phyloP scores from a whole-genome alignment of 2,888 invertebrate genomes.

The Lymantria dispar region DNA sequence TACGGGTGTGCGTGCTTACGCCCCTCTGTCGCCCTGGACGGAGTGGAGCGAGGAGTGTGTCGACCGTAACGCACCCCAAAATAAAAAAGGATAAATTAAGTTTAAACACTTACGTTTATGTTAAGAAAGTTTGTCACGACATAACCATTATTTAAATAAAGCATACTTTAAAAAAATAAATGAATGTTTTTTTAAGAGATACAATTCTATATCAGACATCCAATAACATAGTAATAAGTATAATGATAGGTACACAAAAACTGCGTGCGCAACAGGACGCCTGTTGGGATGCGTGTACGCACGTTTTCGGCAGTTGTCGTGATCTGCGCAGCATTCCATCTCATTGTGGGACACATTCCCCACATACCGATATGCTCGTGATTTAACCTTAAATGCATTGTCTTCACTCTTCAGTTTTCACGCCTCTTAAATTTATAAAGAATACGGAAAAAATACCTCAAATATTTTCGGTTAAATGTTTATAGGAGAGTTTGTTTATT shows the following conservation, averaged over 20 bases:
- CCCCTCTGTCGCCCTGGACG: too few species aligned
- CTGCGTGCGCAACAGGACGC: conserved; percentile 19
- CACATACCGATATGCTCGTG: conserved; percentile 72
- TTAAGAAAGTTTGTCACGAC: too few species aligned
- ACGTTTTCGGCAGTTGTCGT: conserved; percentile 61
- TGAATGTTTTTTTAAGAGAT: too few species aligned
- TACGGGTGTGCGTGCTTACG: too few species aligned
- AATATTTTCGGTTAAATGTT: conserved; percentile 7
- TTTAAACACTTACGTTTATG: too few species aligned
- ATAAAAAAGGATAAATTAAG: too few species aligned
- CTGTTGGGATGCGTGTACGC: conserved; percentile 54
- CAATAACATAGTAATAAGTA: too few species aligned
- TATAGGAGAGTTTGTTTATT: background rate
- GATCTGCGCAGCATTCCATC: conserved; percentile 47
- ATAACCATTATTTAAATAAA: too few species aligned
- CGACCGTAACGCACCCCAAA: too few species aligned
- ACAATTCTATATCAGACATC: too few species aligned
- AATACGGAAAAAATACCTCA: conserved; percentile 16
- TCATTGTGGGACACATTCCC: conserved; percentile 56
- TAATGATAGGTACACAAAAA: background rate
- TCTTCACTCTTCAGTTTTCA: conserved; percentile 63
- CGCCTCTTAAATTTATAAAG: conserved; percentile 36
- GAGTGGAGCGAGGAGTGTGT: too few species aligned
- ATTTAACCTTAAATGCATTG: conserved; percentile 49
- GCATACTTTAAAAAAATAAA: too few species aligned